Conservation (phyloP, 2,888 invertebrate species). For the Himalopsyche kuldschensis region DNA sequence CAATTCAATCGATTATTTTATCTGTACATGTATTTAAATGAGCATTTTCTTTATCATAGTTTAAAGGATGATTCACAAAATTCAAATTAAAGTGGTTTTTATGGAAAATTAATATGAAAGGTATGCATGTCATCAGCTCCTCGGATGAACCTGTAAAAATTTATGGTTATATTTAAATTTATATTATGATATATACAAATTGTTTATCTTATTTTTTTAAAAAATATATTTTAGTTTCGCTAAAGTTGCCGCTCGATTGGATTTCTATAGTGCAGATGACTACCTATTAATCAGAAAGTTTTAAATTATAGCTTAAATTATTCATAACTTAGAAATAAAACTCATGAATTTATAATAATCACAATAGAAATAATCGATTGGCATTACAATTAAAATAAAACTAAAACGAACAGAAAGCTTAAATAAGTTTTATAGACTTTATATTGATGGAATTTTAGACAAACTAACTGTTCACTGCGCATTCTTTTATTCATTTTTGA, state of each 20-base stretch:
- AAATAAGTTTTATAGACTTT: neutral
- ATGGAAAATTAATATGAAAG: constrained; percentile 16
- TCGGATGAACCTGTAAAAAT: constrained; percentile 39
- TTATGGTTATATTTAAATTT: constrained; percentile 35
- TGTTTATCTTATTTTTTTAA: constrained; percentile 27
- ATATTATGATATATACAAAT: constrained; percentile 38
- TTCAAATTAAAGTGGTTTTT: constrained; percentile 13
- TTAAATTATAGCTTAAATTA: too few relatives aligned
- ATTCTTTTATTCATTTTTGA: neutral
- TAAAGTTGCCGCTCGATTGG: constrained; percentile 24
- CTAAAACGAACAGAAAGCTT: neutral
- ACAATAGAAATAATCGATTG: neutral
- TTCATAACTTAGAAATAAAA: too few relatives aligned
- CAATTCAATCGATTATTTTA: constrained; percentile 38
- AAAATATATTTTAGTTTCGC: constrained; percentile 10
- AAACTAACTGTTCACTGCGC: neutral
- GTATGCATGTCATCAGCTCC: constrained; percentile 32
- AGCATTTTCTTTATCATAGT: constrained; percentile 30
- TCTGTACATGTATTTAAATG: constrained; percentile 33
- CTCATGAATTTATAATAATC: neutral
- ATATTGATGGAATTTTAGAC: neutral
- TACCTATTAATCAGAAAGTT: too few relatives aligned
- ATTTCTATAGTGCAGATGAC: neutral
- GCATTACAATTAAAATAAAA: neutral
- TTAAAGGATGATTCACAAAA: constrained; percentile 25